Evolutionary conservation across 30 jellyfish, hydroid and myxozoan species (phyloP).

Genomic region (Pelagia noctiluca): DNA sequence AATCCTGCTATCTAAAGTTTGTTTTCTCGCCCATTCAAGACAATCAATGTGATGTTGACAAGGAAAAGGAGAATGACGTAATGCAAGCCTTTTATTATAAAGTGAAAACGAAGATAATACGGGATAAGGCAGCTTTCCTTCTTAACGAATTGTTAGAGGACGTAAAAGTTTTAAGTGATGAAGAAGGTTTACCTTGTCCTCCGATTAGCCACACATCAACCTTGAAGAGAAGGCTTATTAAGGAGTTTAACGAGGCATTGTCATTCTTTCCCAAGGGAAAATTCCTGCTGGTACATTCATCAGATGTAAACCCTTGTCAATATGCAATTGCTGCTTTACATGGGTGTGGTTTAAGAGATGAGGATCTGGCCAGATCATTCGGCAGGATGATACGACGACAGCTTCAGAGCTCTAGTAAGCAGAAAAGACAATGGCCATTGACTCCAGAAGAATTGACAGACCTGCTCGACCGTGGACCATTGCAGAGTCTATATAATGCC

Average conservation of each 20-base stretch:
- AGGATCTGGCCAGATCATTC: slow-evolving; percentile 31
- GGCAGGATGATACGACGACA: slow-evolving; percentile 61
- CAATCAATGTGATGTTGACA: neutral
- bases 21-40: slow-evolving; percentile 3
- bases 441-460: slow-evolving; percentile 54
- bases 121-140: slow-evolving; percentile 37
- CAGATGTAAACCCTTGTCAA: slow-evolving; percentile 34
- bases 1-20: slow-evolving; percentile 41
- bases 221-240: slow-evolving; percentile 8
- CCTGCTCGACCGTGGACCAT: slow-evolving; percentile 42
- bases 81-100: neutral
- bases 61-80: too few relatives aligned
- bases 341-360: slow-evolving; percentile 58
- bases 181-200: slow-evolving; percentile 16
- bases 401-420: neutral
- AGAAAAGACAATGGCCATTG: slow-evolving; percentile 38
- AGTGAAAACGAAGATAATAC: neutral
- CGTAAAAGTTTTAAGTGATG: slow-evolving; percentile 24
- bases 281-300: slow-evolving; percentile 41
- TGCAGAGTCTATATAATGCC: slow-evolving; percentile 44
- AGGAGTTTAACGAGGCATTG: slow-evolving; percentile 10
- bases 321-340: slow-evolving; percentile 53
- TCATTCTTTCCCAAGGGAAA: slow-evolving; percentile 43
- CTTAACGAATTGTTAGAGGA: slow-evolving; percentile 11
- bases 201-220: slow-evolving; percentile 19